A percentile compares a stretch with the other conserved stretches of the same genome.
These are phyloP conservation scores for Lycodopsis pacificus DNA, from an alignment of 2,797 vertebrate genomes.

Conservation along the genomic window DNA sequence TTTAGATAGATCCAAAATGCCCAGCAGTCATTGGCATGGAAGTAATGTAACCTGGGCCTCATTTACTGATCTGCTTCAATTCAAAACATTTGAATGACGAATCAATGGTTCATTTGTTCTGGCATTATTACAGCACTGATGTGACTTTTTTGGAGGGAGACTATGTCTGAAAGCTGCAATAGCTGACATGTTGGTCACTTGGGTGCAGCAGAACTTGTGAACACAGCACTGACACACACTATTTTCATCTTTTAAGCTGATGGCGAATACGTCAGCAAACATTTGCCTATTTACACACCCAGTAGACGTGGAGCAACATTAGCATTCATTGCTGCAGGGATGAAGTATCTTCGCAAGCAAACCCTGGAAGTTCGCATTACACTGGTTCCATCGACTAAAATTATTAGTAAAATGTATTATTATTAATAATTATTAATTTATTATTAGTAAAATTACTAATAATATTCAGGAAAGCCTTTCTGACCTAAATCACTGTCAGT, in stretches of 20 bases:
- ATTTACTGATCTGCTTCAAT: conserved; percentile 10
- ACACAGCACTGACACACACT: neutral
- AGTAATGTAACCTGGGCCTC: conserved; percentile 7
- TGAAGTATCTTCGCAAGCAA: too few relatives aligned
- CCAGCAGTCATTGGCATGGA: conserved; percentile 3
- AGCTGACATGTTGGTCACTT: neutral
- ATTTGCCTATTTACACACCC: neutral
- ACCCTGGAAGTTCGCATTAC: too few relatives aligned
- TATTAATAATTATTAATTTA: too few relatives aligned
- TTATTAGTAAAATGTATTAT: too few relatives aligned
- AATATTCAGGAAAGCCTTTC: too few relatives aligned
- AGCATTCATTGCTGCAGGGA: neutral
- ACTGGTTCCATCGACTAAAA: too few relatives aligned
- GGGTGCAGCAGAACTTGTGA: neutral
- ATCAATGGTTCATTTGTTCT: neutral
- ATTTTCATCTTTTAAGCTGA: neutral
- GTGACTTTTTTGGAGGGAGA: neutral
- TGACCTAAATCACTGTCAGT: too few relatives aligned
- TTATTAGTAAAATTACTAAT: too few relatives aligned
- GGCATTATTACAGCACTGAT: neutral
- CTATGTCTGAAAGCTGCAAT: neutral
- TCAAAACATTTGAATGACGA: conserved; percentile 14
- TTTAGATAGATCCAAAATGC: conserved; percentile 17
- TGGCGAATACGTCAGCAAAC: neutral
- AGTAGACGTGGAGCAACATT: neutral